Conservation (phyloP, 1,140 invertebrate genomes). For the Linepithema humile region DNA sequence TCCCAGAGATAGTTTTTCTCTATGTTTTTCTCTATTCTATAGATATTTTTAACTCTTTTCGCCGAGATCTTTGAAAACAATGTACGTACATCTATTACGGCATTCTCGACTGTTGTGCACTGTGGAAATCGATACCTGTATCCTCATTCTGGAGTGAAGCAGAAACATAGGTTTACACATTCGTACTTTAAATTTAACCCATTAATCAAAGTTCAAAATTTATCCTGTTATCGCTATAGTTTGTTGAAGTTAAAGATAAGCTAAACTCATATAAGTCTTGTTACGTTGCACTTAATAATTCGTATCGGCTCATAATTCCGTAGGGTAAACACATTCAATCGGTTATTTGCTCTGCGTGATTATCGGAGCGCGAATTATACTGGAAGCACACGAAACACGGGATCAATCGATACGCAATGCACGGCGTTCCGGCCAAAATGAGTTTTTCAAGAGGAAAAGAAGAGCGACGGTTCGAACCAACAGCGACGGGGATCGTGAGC, state of each 20-base stretch:
- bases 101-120: not conserved
- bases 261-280: not conserved
- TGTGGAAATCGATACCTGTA: not conserved
- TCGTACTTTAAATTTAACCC: not conserved
- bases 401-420: slow-evolving; percentile 19
- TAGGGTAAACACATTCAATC: slow-evolving; percentile 11
- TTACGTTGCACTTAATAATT: slow-evolving; percentile 1
- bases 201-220: slow-evolving; percentile 27
- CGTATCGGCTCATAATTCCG: not conserved
- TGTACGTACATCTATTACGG: not conserved
- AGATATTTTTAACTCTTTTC: not conserved
- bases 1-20: no score
- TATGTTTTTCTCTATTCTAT: no score
- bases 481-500: not conserved
- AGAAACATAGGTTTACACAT: not conserved
- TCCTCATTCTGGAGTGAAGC: not conserved
- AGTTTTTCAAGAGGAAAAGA: slow-evolving; percentile 31
- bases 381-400: not conserved
- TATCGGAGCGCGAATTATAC: slow-evolving; percentile 1
- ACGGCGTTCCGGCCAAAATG: not conserved
- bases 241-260: not conserved
- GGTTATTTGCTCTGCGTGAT: slow-evolving; percentile 10
- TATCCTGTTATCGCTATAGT: not conserved
- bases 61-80: not conserved
- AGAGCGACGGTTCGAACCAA: not conserved